A percentile compares a stretch with the other conserved stretches of the same genome.
phyloP scores from a whole-genome alignment of 2,113 vertebrate species.

The Eulemur rufifrons region DNA sequence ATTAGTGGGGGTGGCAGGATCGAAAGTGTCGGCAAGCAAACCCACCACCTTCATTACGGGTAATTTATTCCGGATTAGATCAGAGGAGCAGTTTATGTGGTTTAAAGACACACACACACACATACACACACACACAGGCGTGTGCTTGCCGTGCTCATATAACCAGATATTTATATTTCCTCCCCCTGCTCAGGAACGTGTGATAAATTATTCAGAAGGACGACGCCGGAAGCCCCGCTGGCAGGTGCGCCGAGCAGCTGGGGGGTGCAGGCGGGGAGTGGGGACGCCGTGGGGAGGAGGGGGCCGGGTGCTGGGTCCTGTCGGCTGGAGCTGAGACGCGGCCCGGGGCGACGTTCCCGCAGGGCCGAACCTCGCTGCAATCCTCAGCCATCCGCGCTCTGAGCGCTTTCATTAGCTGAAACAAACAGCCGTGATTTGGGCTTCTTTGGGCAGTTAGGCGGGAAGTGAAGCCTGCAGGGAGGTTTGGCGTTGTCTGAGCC shows the following conservation, averaged over 20 bases:
- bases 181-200: constrained; percentile 28
- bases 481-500: not conserved
- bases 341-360: fast-evolving
- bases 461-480: not conserved
- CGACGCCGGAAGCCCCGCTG: not conserved
- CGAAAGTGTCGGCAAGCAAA: constrained; percentile 47
- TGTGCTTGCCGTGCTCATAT: not conserved
- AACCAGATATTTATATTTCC: not conserved
- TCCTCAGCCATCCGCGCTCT: fast-evolving
- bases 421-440: fast-evolving
- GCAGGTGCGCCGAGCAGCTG: not conserved
- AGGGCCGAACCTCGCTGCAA: not conserved
- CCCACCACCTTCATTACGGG: constrained; percentile 55
- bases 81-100: constrained; percentile 66
- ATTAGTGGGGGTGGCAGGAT: constrained; percentile 41
- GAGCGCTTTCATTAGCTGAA: not conserved
- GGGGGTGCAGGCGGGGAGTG: fast-evolving
- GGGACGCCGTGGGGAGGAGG: too few species aligned
- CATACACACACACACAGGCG: not conserved
- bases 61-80: constrained; percentile 70
- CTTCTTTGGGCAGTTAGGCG: fast-evolving
- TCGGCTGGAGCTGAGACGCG: fast-evolving
- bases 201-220: constrained; percentile 76
- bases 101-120: constrained; percentile 64
- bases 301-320: not conserved